A percentile compares a stretch with the other conserved stretches of the same genome.
These are phyloP conservation scores for Phocoena phocoena DNA, from an alignment of 2,113 vertebrate genomes.

Conservation along the genomic window DNA sequence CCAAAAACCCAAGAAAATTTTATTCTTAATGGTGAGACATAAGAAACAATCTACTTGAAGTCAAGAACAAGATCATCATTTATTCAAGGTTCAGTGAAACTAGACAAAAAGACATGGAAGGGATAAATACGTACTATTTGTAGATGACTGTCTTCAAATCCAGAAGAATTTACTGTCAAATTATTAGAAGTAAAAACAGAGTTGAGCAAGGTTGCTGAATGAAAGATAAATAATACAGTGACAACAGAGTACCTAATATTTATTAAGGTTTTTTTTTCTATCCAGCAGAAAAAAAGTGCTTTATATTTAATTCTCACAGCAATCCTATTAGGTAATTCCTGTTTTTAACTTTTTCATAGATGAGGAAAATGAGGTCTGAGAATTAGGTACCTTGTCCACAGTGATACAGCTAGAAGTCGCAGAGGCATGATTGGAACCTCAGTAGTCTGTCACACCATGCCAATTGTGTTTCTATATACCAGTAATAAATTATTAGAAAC, in stretches of 20 bases:
- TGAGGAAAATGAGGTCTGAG: not conserved
- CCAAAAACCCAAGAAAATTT: not conserved
- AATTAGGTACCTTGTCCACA: not conserved
- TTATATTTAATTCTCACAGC: not conserved
- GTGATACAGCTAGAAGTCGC: not conserved
- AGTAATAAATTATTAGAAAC: not conserved
- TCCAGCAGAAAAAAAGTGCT: not conserved
- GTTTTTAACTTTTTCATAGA: not conserved
- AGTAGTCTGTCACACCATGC: not conserved
- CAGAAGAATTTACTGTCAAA: not conserved
- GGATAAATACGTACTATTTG: not conserved
- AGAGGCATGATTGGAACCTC: not conserved
- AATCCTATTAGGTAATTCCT: not conserved
- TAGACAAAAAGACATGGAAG: not conserved
- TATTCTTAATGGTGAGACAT: slow-evolving; percentile 1
- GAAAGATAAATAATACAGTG: not conserved
- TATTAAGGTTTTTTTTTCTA: not conserved
- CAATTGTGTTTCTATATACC: not conserved
- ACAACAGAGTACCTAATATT: not conserved
- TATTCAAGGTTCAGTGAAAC: not conserved
- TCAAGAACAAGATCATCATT: not conserved
- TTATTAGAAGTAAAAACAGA: not conserved
- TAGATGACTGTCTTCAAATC: not conserved
- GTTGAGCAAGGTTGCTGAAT: not conserved
- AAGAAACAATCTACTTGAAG: not conserved